Percentiles rank a stretch among this genome's conserved stretches.
These are phyloP conservation scores for Heliconius hewitsoni DNA, from an alignment of 1,140 invertebrate genomes.

Conservation along the genomic window DNA sequence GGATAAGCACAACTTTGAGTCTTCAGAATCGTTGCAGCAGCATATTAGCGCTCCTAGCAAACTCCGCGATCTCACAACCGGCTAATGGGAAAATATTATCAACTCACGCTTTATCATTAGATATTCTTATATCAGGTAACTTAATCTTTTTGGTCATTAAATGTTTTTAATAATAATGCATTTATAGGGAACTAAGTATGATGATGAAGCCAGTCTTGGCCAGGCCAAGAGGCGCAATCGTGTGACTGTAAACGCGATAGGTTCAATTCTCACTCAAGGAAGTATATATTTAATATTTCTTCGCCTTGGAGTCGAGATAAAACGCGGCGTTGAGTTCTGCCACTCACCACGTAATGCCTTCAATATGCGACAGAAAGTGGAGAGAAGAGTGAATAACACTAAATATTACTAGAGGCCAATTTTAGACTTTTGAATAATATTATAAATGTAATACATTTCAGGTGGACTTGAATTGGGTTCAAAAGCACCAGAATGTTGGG, in stretches of 20 bases:
- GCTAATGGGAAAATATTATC: conserved; percentile 88
- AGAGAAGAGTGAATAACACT: too few species aligned
- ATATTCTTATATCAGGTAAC: conserved; percentile 87
- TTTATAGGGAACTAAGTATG: conserved; percentile 19
- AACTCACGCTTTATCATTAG: conserved; percentile 94
- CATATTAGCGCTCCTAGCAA: conserved; percentile 89
- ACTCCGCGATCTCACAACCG: conserved; percentile 87
- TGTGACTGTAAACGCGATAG: too few species aligned
- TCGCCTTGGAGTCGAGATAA: too few species aligned
- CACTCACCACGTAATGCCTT: too few species aligned
- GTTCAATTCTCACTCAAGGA: too few species aligned
- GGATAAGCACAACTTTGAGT: conserved; percentile 87
- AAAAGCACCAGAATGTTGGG: conserved; percentile 95
- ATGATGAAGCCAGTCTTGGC: too few species aligned
- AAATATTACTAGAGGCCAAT: too few species aligned
- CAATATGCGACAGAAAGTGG: too few species aligned
- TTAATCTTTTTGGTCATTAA: neutral
- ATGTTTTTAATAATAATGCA: neutral
- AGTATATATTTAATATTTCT: too few species aligned
- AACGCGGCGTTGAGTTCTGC: too few species aligned
- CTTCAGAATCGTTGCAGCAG: conserved; percentile 92
- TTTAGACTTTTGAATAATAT: too few species aligned
- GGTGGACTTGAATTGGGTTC: conserved; percentile 94
- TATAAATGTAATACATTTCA: conserved; percentile 55
- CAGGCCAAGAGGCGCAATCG: too few species aligned